Evolutionary conservation across 2,113 vertebrate genomes (phyloP).

Genomic region (Elephas maximus): DNA sequence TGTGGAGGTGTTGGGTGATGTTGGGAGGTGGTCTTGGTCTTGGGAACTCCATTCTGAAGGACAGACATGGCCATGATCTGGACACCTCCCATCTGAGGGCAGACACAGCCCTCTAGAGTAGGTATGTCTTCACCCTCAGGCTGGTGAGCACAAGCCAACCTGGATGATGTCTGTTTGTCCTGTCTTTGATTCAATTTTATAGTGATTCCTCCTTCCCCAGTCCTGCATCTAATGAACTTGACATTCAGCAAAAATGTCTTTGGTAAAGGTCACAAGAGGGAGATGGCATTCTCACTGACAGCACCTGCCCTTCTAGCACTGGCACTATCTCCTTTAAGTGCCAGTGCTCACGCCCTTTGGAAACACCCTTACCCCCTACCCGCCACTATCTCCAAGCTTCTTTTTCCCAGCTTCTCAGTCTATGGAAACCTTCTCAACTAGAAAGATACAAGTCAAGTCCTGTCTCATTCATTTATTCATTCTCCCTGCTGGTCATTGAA

Average conservation of each 20-base stretch:
- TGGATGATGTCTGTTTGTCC: slow-evolving; percentile 16
- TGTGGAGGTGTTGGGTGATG: not conserved
- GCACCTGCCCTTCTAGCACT: slow-evolving; percentile 50
- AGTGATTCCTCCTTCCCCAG: not conserved
- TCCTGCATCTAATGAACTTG: slow-evolving; percentile 76
- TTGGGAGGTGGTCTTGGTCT: not conserved
- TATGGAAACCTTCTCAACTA: not conserved
- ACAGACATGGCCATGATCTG: not conserved
- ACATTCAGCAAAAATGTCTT: slow-evolving; percentile 79
- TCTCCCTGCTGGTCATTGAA: accelerated
- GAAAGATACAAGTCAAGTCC: not conserved
- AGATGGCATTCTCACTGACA: slow-evolving; percentile 45
- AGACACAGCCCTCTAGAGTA: accelerated
- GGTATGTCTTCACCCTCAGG: not conserved
- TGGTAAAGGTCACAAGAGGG: slow-evolving; percentile 73
- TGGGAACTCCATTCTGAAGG: not conserved
- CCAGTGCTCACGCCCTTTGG: not conserved
- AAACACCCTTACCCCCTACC: accelerated
- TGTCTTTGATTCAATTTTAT: slow-evolving; percentile 54
- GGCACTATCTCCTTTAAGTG: not conserved
- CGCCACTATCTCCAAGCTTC: not conserved
- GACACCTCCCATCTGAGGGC: not conserved
- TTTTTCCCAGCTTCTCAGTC: not conserved
- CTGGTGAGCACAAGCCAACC: not conserved
- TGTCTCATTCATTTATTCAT: not conserved